These are phyloP conservation scores for Andrena flavipes DNA, from an alignment of 2,888 invertebrate genomes.

Conservation along the genomic window DNA sequence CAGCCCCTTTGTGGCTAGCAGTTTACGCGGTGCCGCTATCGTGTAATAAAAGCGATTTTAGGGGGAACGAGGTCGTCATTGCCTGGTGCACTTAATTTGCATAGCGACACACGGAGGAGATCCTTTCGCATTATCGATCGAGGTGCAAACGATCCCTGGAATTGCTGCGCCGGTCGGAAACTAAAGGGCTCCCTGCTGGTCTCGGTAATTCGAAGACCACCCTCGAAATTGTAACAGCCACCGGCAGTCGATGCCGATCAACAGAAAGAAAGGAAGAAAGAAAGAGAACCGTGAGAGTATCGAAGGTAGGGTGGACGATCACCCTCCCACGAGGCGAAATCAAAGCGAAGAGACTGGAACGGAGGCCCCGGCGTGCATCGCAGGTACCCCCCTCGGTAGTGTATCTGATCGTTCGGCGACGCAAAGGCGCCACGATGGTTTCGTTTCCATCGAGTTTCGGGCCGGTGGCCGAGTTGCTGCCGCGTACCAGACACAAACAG, in stretches of 20 bases:
- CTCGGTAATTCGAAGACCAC: not conserved
- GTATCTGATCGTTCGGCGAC: constrained; percentile 59
- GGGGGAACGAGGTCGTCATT: constrained; percentile 23
- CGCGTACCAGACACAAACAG: constrained; percentile 40
- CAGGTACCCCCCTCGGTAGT: constrained; percentile 31
- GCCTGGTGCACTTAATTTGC: constrained; percentile 32
- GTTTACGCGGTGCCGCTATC: constrained; percentile 21
- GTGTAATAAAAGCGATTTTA: constrained; percentile 10
- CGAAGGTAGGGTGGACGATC: not conserved
- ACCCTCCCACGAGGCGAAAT: constrained; percentile 1
- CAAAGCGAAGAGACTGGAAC: not conserved
- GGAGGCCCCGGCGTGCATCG: constrained; percentile 5
- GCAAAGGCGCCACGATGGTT: constrained; percentile 53
- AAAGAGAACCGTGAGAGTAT: constrained; percentile 7
- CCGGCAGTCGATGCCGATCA: not conserved
- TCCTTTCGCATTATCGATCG: constrained; percentile 13
- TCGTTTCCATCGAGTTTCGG: constrained; percentile 51
- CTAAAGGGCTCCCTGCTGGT: not conserved
- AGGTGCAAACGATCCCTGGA: not conserved
- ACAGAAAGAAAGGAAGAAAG: not conserved
- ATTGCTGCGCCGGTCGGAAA: not conserved
- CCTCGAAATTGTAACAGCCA: not conserved
- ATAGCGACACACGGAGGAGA: not conserved
- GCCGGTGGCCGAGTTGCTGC: not conserved
- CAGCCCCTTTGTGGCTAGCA: not conserved